Percentiles rank a stretch among this genome's conserved stretches.
Conservation (phyloP, 92 coral and sea anemone species). For the Virgularia gustaviana region DNA sequence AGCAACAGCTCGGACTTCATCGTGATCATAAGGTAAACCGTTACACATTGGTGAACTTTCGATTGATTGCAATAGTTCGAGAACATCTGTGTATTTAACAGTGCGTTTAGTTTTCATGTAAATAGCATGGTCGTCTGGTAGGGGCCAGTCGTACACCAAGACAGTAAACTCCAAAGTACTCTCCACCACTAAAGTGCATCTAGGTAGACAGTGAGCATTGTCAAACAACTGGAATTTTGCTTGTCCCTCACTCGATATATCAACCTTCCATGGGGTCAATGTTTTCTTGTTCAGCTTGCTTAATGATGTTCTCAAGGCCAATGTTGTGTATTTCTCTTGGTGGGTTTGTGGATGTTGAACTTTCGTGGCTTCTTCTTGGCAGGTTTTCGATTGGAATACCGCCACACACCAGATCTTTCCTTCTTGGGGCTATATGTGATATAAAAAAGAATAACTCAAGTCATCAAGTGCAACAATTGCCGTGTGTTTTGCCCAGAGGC, state of each 20-base stretch:
- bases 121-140: neutral
- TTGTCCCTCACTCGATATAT: neutral
- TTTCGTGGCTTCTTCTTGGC: constrained; percentile 7
- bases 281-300: constrained; percentile 1
- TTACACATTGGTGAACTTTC: neutral
- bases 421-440: neutral
- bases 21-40: constrained; percentile 15
- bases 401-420: constrained; percentile 14
- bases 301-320: neutral
- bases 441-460: neutral
- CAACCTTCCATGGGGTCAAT: constrained; percentile 8
- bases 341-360: neutral
- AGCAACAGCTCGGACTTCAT: neutral
- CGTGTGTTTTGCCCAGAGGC: neutral
- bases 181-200: constrained; percentile 11
- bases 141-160: constrained; percentile 12
- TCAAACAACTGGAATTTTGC: neutral
- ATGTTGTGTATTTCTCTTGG: neutral
- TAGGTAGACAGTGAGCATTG: constrained; percentile 11
- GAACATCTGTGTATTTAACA: neutral
- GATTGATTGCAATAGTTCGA: neutral
- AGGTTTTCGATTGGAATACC: neutral
- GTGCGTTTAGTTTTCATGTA: neutral
- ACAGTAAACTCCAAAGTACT: neutral
- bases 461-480: neutral